Percentiles rank a stretch among this genome's conserved stretches.
Evolutionary conservation across 35 echinoderm and acorn worm genomes (phyloP).

Genomic region (Heliocidaris erythrogramma): DNA sequence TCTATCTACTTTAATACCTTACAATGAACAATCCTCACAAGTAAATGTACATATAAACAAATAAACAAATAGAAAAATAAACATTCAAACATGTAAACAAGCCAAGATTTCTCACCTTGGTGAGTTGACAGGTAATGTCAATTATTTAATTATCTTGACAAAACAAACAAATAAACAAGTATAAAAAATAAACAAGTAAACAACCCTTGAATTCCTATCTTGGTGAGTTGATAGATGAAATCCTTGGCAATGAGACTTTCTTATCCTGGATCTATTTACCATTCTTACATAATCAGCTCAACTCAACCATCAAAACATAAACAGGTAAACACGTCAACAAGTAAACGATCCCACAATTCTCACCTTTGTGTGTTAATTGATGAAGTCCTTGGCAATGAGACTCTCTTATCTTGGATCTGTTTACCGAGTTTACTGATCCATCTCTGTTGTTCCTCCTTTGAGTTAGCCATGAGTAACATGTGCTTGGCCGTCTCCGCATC

Average conservation of each 20-base stretch:
- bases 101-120: conserved; percentile 47
- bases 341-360: background rate
- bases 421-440: conserved; percentile 78
- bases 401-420: conserved; percentile 61
- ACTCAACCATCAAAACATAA: too few relatives aligned
- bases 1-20: too few relatives aligned
- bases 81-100: background rate
- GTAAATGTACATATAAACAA: too few relatives aligned
- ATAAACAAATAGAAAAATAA: background rate
- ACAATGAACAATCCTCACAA: too few relatives aligned
- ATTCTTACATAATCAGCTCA: background rate
- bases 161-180: background rate
- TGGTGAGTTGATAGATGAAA: conserved; percentile 68
- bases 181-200: too few relatives aligned
- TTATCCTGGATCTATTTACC: conserved; percentile 57
- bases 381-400: conserved; percentile 21
- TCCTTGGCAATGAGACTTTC: conserved; percentile 15
- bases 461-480: conserved; percentile 79
- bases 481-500: conserved; percentile 91
- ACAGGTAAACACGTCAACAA: too few relatives aligned
- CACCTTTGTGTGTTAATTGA: conserved; percentile 86
- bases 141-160: background rate
- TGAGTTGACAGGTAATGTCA: background rate
- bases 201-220: conserved; percentile 46
- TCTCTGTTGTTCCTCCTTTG: conserved; percentile 84